phyloP scores from a whole-genome alignment of 1,140 invertebrate species.

The Octopus bimaculoides region DNA sequence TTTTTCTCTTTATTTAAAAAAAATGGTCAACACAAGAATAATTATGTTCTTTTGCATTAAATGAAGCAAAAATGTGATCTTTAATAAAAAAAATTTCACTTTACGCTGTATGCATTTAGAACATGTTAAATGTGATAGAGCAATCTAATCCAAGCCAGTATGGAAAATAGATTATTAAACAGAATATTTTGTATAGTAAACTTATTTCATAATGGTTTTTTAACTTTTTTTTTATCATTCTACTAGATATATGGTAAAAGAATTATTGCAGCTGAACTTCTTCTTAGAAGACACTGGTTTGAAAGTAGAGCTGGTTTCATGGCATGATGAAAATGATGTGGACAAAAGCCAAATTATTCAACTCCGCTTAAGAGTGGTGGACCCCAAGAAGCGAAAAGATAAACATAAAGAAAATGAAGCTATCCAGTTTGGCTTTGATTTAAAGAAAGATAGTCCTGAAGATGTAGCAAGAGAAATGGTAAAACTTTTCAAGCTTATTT shows the following conservation, averaged over 20 bases:
- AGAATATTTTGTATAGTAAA: no score
- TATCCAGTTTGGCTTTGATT: constrained; percentile 98
- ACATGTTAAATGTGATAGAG: no score
- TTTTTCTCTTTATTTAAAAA: no score
- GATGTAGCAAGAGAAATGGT: constrained; percentile 95
- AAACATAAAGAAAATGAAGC: constrained; percentile 99
- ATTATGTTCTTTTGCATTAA: no score
- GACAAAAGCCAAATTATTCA: constrained; percentile 62
- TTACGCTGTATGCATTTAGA: no score
- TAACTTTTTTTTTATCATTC: constrained; percentile 13
- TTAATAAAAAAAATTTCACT: no score
- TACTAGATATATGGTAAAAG: constrained; percentile 83
- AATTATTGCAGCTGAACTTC: constrained; percentile 93
- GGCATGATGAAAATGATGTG: constrained; percentile 59
- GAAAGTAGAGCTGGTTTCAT: constrained; percentile 86
- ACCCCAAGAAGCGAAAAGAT: constrained; percentile 93
- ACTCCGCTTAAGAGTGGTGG: constrained; percentile 89
- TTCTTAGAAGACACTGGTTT: constrained; percentile 94
- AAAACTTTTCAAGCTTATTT: constrained; percentile 28
- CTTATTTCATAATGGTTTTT: neutral
- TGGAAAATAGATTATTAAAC: no score
- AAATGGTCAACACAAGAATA: no score
- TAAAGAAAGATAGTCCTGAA: constrained; percentile 87
- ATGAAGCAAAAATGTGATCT: no score
- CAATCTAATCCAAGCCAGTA: no score